Evolutionary conservation across 2,797 vertebrate species (phyloP).

Genomic region (Sebastes melanostomus): DNA sequence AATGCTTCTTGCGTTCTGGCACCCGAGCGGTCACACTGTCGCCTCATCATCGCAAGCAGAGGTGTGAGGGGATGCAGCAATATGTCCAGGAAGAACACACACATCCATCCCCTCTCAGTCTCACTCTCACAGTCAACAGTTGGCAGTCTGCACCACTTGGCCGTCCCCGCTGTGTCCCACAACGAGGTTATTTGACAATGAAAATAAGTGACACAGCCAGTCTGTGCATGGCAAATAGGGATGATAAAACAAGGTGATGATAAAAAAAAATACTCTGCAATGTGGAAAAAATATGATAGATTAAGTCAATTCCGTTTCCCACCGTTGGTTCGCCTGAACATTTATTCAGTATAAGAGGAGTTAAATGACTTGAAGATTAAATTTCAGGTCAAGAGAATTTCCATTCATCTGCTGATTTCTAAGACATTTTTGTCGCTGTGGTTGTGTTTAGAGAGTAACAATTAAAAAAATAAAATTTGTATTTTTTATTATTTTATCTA

Average conservation of each 20-base stretch:
- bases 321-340: neutral
- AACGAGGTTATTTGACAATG: conserved; percentile 28
- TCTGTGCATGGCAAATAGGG: conserved; percentile 5
- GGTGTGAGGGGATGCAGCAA: conserved; percentile 71
- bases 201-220: neutral
- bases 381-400: conserved; percentile 2
- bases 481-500: neutral
- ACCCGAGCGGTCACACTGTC: conserved; percentile 36
- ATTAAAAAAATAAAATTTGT: neutral
- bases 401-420: neutral
- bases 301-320: neutral
- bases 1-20: conserved; percentile 21
- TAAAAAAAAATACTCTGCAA: neutral
- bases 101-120: conserved; percentile 19
- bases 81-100: conserved; percentile 68
- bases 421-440: neutral
- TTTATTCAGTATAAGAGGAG: neutral
- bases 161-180: conserved; percentile 8
- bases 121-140: conserved; percentile 37
- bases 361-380: neutral
- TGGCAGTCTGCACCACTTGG: conserved; percentile 34
- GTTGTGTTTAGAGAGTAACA: neutral
- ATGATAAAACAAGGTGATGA: conserved; percentile 2
- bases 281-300: neutral
- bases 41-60: conserved; percentile 59